phyloP scores from a whole-genome alignment of 2,113 vertebrate species.

The Proteles cristata region DNA sequence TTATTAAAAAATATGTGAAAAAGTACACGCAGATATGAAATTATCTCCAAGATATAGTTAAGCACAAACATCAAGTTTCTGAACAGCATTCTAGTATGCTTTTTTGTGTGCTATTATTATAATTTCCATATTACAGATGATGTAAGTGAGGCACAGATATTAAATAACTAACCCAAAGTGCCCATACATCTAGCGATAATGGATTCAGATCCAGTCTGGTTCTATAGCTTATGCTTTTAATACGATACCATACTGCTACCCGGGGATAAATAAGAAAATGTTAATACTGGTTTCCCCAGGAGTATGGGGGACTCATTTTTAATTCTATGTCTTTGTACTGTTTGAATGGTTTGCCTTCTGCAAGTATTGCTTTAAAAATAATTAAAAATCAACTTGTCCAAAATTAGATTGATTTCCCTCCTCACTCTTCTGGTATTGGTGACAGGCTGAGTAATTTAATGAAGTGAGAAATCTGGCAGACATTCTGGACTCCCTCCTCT shows the following conservation, averaged over 20 bases:
- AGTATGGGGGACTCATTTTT: not conserved
- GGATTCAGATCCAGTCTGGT: not conserved
- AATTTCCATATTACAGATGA: constrained; percentile 16
- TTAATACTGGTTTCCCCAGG: not conserved
- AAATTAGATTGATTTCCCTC: not conserved
- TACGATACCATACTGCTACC: not conserved
- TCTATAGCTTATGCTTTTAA: constrained; percentile 17
- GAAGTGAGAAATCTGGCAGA: constrained; percentile 12
- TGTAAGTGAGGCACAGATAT: not conserved
- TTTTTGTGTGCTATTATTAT: not conserved
- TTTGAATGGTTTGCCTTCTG: constrained; percentile 19
- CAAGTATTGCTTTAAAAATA: constrained; percentile 36
- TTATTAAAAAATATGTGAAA: constrained; percentile 40
- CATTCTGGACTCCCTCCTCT: not conserved
- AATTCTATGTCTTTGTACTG: not conserved
- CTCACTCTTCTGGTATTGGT: not conserved
- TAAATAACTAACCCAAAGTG: not conserved
- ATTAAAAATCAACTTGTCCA: not conserved
- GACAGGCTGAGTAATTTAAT: not conserved
- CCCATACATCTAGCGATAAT: not conserved
- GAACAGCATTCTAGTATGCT: not conserved
- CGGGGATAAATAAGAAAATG: not conserved
- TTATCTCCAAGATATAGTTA: constrained; percentile 27
- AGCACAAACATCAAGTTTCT: constrained; percentile 7
- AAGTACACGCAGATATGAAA: constrained; percentile 22